Base-by-base conservation (phyloP, 1,140 invertebrate species). In the Dendrolimus punctatus region DNA sequence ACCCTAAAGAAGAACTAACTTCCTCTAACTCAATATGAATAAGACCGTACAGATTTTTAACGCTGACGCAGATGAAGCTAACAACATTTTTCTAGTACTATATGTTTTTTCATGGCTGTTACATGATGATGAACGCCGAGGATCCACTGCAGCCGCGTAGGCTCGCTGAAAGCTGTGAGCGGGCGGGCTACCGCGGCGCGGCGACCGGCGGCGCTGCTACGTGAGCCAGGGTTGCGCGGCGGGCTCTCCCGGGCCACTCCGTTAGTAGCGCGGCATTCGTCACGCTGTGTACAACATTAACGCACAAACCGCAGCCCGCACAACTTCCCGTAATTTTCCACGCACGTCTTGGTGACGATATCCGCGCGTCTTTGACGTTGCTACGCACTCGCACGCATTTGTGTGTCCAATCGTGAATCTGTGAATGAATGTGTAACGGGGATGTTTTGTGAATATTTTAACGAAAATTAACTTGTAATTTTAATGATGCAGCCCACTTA, bases 301-400 rank as follows among this genome's bases (percentile, higher is more conserved):
- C 23, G 23, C 45, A n/a, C 49, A 38, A 46, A 6, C 49, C 42
- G 39, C 48, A 42, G 39, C 23, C 10, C n/a, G 39, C 39, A 9
- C 48, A 62, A 61, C 64, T 63, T 60, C 53, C 55, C 64, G 61
- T 50, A 66, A 49, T 59, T 66, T 56, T 57, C 57, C 58, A 49
- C 60, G 57, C 52, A 48, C 49, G 38, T 23, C n/a, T 42, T 50
- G 36, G 44, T 58, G 49, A 54, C 53, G 3, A 23, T 23, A 23
- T 23, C 53, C 49, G 50, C 52, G 46, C 53, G 47, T 48, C 42
- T 42, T 51, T 55, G 39, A 40, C 39, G 53, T 45, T 23, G 3
- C 23, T 23, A 23, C 23, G 3, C 23, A 3, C 23, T 23, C 23
- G 23, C 23, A 23, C 23, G 23, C 23, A 23, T 23, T 23, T 23